These are phyloP conservation scores for Drosophila pachea DNA, from an alignment of 1,140 invertebrate species.

Conservation along the genomic window DNA sequence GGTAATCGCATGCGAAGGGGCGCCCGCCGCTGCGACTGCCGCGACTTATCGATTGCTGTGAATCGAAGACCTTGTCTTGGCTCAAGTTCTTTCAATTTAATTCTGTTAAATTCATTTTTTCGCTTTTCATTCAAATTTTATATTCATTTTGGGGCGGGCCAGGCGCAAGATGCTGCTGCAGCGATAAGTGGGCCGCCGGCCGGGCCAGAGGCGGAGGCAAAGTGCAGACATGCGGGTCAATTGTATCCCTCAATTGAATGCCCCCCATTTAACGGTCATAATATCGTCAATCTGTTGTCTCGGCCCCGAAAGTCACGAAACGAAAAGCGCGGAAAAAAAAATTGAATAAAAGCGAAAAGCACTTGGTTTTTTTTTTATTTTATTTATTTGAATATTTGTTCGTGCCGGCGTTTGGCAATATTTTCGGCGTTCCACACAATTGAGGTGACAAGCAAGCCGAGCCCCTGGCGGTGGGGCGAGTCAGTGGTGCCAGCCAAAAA, in stretches of 20 bases:
- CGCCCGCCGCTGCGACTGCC: slow-evolving; percentile 23
- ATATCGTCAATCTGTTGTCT: slow-evolving; percentile 24
- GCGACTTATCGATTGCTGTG: slow-evolving; percentile 37
- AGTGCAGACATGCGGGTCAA: slow-evolving; percentile 46
- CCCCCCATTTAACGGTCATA: slow-evolving; percentile 20
- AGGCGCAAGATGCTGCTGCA: slow-evolving; percentile 25
- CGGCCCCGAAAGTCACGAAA: slow-evolving; percentile 28
- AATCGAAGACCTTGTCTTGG: slow-evolving; percentile 31
- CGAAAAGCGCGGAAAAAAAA: slow-evolving; percentile 3
- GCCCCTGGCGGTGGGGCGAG: slow-evolving; percentile 16
- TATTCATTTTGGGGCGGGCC: slow-evolving; percentile 14
- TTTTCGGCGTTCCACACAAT: slow-evolving; percentile 48
- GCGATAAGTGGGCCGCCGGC: slow-evolving; percentile 34
- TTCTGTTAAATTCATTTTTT: background rate
- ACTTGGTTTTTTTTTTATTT: slow-evolving; percentile 20
- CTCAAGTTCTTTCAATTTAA: background rate
- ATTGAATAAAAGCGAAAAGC: background rate
- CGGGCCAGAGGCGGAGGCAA: slow-evolving; percentile 23
- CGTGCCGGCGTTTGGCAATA: slow-evolving; percentile 17
- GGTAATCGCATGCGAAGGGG: slow-evolving; percentile 51
- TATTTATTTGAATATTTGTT: slow-evolving; percentile 1
- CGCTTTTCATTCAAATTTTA: no score
- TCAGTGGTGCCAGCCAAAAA: slow-evolving; percentile 15
- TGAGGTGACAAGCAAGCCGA: slow-evolving; percentile 36
- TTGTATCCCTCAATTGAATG: slow-evolving; percentile 41